Percentiles rank a stretch among this genome's conserved stretches.
These are phyloP conservation scores for Enteromius thamalakanensis DNA, from an alignment of 2,797 vertebrate genomes.

Conservation along the genomic window DNA sequence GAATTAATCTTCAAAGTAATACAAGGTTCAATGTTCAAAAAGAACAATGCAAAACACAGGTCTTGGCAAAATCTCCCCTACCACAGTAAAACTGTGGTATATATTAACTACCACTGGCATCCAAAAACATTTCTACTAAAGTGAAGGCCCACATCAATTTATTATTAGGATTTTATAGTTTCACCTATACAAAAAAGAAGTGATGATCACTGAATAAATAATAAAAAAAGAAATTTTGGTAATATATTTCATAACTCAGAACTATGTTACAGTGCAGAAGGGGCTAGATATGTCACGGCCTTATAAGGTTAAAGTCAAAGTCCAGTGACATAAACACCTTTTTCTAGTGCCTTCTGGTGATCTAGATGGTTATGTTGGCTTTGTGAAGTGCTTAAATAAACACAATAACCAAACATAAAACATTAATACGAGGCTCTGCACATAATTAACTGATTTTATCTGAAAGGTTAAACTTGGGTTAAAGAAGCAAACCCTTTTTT, in stretches of 20 bases:
- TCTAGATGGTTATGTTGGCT: background rate
- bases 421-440: background rate
- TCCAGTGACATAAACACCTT: background rate
- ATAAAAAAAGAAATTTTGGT: background rate
- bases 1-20: background rate
- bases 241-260: background rate
- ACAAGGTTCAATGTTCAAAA: constrained; percentile 10
- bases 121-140: background rate
- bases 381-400: background rate
- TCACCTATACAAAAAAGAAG: background rate
- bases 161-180: background rate
- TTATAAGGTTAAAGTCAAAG: background rate
- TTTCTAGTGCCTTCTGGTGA: background rate
- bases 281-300: background rate
- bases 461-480: background rate
- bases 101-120: background rate
- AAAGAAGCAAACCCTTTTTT: background rate
- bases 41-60: background rate
- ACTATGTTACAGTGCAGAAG: background rate
- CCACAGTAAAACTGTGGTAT: background rate
- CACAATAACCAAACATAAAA: background rate
- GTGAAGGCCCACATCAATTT: background rate
- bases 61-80: background rate
- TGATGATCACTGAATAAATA: background rate
- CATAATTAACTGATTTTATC: background rate